A percentile compares a stretch with the other conserved stretches of the same genome.
Evolutionary conservation across 2,888 invertebrate genomes (phyloP).

Genomic region (Oscheius myriophilus): DNA sequence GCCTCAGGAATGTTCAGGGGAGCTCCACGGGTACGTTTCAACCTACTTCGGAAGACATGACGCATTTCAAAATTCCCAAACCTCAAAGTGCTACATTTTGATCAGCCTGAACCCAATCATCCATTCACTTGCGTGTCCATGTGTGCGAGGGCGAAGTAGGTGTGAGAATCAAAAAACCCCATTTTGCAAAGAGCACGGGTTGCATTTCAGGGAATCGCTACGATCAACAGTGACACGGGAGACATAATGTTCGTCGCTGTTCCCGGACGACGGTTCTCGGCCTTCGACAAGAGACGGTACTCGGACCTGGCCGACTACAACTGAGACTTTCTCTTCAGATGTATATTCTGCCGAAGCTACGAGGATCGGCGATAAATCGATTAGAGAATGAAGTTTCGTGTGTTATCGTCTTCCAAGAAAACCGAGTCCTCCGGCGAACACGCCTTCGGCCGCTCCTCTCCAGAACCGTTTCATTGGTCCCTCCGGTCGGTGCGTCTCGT

Average conservation of each 20-base stretch:
- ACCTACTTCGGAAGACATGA: neutral
- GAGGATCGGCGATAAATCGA: conserved; percentile 15
- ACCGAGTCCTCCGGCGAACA: conserved; percentile 21
- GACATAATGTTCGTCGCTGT: conserved; percentile 25
- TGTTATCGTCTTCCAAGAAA: conserved; percentile 23
- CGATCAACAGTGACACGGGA: conserved; percentile 29
- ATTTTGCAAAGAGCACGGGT: too few relatives aligned
- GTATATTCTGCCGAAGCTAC: conserved; percentile 22
- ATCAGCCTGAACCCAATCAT: neutral
- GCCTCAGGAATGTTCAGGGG: conserved; percentile 24
- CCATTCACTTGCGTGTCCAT: too few relatives aligned
- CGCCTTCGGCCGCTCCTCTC: conserved; percentile 29
- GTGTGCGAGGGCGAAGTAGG: neutral
- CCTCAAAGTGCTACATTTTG: conserved; percentile 1
- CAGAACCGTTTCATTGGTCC: conserved; percentile 28
- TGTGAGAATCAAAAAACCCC: conserved; percentile 5
- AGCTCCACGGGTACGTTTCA: conserved; percentile 11
- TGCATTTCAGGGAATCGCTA: conserved; percentile 27
- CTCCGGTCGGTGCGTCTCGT: conserved; percentile 25
- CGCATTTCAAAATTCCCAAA: conserved; percentile 10
- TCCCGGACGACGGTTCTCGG: conserved; percentile 11
- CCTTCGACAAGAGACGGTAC: conserved; percentile 20
- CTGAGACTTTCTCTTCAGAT: conserved; percentile 4
- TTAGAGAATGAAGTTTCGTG: conserved; percentile 20
- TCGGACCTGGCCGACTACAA: neutral